Percentiles rank a stretch among this genome's conserved stretches.
Evolutionary conservation across 2,797 vertebrate species (phyloP).

Genomic region (Ctenosaura bakeri): DNA sequence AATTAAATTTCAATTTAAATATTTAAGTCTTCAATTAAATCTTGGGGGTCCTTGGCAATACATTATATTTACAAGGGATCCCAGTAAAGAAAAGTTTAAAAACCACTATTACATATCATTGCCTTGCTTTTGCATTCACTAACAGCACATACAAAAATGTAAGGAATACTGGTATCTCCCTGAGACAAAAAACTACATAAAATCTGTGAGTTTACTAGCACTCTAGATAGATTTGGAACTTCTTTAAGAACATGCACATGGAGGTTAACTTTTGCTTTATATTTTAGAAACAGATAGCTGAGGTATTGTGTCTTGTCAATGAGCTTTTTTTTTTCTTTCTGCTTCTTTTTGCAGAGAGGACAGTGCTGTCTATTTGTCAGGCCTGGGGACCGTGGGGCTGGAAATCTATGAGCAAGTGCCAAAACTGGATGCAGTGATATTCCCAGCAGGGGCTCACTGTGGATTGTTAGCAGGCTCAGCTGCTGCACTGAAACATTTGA

Average conservation of each 20-base stretch:
- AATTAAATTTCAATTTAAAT: no score
- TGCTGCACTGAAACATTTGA: slow-evolving; percentile 90
- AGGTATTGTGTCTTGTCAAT: background rate
- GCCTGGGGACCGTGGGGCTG: slow-evolving; percentile 90
- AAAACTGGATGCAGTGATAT: slow-evolving; percentile 88
- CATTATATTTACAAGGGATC: no score
- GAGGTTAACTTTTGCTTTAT: background rate
- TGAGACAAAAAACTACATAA: background rate
- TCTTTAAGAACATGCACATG: background rate
- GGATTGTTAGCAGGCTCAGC: slow-evolving; percentile 88
- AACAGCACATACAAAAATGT: background rate
- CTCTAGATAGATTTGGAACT: background rate
- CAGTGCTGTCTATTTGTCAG: slow-evolving; percentile 86
- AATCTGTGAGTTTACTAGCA: no score
- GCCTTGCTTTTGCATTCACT: background rate
- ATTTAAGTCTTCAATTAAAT: no score
- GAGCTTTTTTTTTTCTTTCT: slow-evolving; percentile 12
- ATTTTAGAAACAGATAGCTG: background rate
- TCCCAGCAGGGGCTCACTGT: slow-evolving; percentile 88
- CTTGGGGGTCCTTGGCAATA: no score
- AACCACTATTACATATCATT: no score
- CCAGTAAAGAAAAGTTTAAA: no score
- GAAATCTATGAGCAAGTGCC: slow-evolving; percentile 91
- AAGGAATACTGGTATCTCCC: background rate
- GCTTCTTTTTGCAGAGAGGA: slow-evolving; percentile 82